A percentile compares a stretch with the other conserved stretches of the same genome.
These are phyloP conservation scores for Megaptera novaeangliae DNA, from an alignment of 2,113 vertebrate genomes.

Conservation along the genomic window DNA sequence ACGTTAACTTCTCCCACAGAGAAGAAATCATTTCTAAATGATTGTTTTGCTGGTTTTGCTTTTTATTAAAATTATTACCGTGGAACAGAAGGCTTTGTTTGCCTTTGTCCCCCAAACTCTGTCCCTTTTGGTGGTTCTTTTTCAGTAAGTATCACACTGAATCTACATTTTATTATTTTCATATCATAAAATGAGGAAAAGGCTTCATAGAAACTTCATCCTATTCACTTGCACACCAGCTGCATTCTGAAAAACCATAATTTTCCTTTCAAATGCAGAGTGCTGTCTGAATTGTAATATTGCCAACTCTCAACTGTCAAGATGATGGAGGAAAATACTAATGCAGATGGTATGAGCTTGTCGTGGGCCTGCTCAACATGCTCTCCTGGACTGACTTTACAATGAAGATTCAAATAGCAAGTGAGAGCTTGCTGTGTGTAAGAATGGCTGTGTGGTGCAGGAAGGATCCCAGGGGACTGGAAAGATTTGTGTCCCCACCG, in stretches of 20 bases:
- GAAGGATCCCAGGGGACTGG: not conserved
- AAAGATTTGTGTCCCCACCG: not conserved
- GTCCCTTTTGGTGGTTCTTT: constrained; percentile 43
- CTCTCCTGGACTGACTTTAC: constrained; percentile 3
- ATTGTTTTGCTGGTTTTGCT: constrained; percentile 58
- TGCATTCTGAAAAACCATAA: constrained; percentile 70
- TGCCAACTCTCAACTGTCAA: constrained; percentile 57
- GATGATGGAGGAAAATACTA: constrained; percentile 53
- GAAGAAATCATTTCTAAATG: constrained; percentile 52
- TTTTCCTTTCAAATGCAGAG: constrained; percentile 69
- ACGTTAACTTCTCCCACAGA: constrained; percentile 32
- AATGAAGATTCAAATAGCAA: constrained; percentile 38
- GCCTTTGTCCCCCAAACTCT: constrained; percentile 46
- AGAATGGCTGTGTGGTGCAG: not conserved
- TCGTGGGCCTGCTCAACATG: not conserved
- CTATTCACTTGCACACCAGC: constrained; percentile 61
- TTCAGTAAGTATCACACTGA: constrained; percentile 49
- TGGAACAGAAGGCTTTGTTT: constrained; percentile 32
- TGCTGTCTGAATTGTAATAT: constrained; percentile 51
- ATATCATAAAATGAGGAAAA: constrained; percentile 51
- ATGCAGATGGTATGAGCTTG: constrained; percentile 52
- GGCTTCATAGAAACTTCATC: not conserved
- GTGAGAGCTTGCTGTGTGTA: not conserved
- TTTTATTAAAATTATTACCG: constrained; percentile 66
- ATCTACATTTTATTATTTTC: constrained; percentile 62